Percentiles rank a stretch among this genome's conserved stretches.
Evolutionary conservation across 2,888 invertebrate genomes (phyloP).

Genomic region (Drosophila neotestacea): DNA sequence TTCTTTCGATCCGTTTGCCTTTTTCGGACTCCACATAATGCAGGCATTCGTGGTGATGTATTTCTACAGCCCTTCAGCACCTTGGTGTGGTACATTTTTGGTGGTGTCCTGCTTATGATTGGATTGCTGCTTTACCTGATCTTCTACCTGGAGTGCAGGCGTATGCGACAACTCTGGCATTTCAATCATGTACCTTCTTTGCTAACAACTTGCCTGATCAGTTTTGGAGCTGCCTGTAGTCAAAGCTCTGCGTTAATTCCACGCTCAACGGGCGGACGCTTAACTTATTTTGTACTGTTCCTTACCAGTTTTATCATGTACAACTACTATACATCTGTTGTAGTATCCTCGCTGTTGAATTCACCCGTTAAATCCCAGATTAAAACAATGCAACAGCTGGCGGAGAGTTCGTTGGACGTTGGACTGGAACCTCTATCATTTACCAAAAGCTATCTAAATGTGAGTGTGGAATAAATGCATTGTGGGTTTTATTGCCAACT

Average conservation of each 20-base stretch:
- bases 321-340: conserved; percentile 88
- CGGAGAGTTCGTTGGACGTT: conserved; percentile 86
- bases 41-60: conserved; percentile 87
- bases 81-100: conserved; percentile 87
- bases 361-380: conserved; percentile 86
- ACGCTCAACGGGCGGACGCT: conserved; percentile 84
- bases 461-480: conserved; percentile 44
- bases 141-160: conserved; percentile 73
- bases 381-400: conserved; percentile 86
- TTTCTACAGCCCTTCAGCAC: conserved; percentile 87
- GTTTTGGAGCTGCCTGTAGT: conserved; percentile 86
- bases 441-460: conserved; percentile 79
- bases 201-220: conserved; percentile 80
- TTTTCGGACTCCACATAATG: conserved; percentile 87
- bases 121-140: conserved; percentile 82
- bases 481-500: too few species aligned
- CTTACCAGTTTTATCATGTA: conserved; percentile 86
- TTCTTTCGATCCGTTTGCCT: conserved; percentile 86
- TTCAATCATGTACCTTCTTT: conserved; percentile 77
- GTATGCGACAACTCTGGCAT: conserved; percentile 34
- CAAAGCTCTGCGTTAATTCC: conserved; percentile 86
- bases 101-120: conserved; percentile 81
- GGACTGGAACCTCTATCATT: conserved; percentile 86
- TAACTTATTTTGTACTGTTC: conserved; percentile 74
- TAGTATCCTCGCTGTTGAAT: conserved; percentile 88